A percentile compares a stretch with the other conserved stretches of the same genome.
These are phyloP conservation scores for Numida meleagris DNA, from an alignment of 2,113 vertebrate genomes.

Conservation along the genomic window DNA sequence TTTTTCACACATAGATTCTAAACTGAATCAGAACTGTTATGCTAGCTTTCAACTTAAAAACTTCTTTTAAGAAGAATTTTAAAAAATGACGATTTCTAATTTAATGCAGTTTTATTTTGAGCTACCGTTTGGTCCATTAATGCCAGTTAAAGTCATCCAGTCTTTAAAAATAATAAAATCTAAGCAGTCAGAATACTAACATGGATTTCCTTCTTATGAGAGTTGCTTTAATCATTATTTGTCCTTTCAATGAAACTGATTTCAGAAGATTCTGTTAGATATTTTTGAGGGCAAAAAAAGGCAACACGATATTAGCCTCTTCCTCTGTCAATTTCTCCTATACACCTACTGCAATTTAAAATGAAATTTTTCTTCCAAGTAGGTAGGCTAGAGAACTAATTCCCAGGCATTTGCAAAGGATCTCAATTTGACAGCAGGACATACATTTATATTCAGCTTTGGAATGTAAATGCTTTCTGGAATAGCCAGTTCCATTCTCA, in stretches of 20 bases:
- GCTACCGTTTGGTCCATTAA: background rate
- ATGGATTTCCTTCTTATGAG: background rate
- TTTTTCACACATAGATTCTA: background rate
- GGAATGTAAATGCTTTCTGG: background rate
- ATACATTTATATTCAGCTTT: accelerated
- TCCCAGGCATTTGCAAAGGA: background rate
- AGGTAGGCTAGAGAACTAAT: background rate
- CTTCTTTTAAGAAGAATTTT: background rate
- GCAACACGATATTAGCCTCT: background rate
- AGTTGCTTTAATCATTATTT: background rate
- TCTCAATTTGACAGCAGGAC: background rate
- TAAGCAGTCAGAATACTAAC: background rate
- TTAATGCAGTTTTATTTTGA: background rate
- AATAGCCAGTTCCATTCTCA: constrained; percentile 17
- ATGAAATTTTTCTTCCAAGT: background rate
- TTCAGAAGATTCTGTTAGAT: background rate
- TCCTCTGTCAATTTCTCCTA: background rate
- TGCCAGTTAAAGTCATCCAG: background rate
- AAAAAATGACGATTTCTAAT: background rate
- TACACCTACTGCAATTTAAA: background rate
- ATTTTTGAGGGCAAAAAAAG: background rate
- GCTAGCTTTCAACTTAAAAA: background rate
- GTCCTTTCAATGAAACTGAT: background rate
- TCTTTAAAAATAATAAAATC: background rate
- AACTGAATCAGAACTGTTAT: background rate